Evolutionary conservation across 2,888 invertebrate genomes (phyloP).

Genomic region (Hydropsyche betteni): DNA sequence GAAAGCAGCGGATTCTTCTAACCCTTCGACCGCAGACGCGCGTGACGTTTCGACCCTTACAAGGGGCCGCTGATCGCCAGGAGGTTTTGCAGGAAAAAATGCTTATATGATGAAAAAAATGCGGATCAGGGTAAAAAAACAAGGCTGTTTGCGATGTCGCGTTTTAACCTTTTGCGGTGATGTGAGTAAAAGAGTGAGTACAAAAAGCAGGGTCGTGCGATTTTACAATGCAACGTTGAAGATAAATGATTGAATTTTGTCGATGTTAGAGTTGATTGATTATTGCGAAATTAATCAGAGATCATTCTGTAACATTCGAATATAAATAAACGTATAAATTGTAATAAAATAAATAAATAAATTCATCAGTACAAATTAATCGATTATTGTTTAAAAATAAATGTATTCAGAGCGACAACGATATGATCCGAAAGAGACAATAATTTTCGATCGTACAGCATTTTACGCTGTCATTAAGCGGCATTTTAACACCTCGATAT

Average conservation of each 20-base stretch:
- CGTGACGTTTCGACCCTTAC: constrained; percentile 1
- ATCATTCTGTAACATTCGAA: not conserved
- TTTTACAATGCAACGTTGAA: too few relatives aligned
- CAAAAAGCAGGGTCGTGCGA: too few relatives aligned
- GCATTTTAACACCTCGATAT: constrained; percentile 26
- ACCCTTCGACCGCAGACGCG: not conserved
- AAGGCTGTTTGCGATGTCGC: too few relatives aligned
- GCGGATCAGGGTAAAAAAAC: not conserved
- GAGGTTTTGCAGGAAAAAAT: not conserved
- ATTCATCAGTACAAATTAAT: not conserved
- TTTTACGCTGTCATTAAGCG: constrained; percentile 22
- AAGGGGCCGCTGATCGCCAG: not conserved
- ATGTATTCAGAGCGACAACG: too few relatives aligned
- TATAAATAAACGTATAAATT: not conserved
- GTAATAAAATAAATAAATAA: not conserved
- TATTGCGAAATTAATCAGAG: too few relatives aligned
- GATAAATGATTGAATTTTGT: too few relatives aligned
- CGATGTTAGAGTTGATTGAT: too few relatives aligned
- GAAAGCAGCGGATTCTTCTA: too few relatives aligned
- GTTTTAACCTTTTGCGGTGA: not conserved
- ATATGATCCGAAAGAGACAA: not conserved
- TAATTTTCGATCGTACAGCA: constrained; percentile 17
- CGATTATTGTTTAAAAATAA: too few relatives aligned
- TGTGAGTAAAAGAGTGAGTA: too few relatives aligned
- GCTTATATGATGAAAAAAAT: not conserved